Evolutionary conservation across 2,113 vertebrate genomes (phyloP).

Genomic region (Chlamydotis undulata): DNA sequence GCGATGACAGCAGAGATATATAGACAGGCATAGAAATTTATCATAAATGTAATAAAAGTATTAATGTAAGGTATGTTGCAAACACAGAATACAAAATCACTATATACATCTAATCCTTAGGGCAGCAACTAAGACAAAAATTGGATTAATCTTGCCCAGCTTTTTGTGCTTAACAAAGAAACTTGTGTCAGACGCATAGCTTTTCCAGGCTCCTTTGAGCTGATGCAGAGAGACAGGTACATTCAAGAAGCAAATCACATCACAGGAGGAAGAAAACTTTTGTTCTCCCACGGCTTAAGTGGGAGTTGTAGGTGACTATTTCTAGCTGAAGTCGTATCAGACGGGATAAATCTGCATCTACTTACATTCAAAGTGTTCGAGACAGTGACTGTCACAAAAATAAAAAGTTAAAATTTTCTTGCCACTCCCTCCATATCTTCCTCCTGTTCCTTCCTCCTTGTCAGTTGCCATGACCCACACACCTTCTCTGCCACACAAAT

Average conservation of each 20-base stretch:
- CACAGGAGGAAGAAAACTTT: background rate
- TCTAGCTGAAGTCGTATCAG: background rate
- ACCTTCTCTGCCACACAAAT: background rate
- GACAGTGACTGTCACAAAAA: background rate
- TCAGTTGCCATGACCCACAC: background rate
- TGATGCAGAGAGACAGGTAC: background rate
- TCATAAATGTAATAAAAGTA: background rate
- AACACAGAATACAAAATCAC: background rate
- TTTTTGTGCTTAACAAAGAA: background rate
- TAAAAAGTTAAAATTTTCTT: background rate
- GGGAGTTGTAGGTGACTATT: conserved; percentile 8
- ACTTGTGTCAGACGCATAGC: background rate
- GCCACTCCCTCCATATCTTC: background rate
- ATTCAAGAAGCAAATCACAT: background rate
- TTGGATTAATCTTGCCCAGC: background rate
- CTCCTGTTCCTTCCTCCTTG: background rate
- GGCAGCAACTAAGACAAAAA: background rate
- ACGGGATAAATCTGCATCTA: background rate
- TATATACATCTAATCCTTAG: background rate
- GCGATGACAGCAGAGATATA: background rate
- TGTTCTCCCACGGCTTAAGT: background rate
- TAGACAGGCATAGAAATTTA: background rate
- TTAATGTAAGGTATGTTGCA: background rate
- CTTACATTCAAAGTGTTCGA: background rate
- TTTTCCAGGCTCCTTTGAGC: background rate